Evolutionary conservation across 2,113 vertebrate genomes (phyloP).

Genomic region (Antechinus flavipes): DNA sequence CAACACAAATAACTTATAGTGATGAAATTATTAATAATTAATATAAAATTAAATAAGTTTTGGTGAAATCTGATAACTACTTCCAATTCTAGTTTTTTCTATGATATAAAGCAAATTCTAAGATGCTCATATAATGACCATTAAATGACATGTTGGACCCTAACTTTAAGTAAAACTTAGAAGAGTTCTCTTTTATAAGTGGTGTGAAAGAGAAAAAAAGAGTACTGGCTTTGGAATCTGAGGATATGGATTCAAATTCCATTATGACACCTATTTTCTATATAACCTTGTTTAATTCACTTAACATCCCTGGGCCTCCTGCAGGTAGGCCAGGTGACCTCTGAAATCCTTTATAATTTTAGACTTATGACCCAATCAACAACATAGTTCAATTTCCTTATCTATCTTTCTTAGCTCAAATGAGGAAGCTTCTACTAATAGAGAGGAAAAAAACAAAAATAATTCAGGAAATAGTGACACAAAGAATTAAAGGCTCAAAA

Average conservation of each 20-base stretch:
- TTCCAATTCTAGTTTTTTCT: background rate
- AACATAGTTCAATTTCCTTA: background rate
- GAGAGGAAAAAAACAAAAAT: background rate
- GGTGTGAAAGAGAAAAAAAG: background rate
- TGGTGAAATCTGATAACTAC: background rate
- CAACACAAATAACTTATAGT: background rate
- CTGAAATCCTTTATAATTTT: background rate
- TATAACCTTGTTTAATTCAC: background rate
- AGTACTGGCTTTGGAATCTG: background rate
- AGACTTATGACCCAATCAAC: background rate
- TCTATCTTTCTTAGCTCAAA: background rate
- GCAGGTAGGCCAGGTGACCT: background rate
- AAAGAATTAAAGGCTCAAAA: background rate
- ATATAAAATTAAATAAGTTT: background rate
- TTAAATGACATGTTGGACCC: background rate
- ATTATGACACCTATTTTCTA: background rate
- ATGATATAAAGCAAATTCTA: background rate
- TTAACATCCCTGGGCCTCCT: background rate
- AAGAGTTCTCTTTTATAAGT: background rate
- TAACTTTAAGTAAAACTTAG: background rate
- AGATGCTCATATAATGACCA: background rate
- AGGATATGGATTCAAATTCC: background rate
- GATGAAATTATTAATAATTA: background rate
- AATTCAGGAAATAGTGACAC: background rate
- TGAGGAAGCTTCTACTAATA: background rate